Evolutionary conservation across 2,888 invertebrate genomes (phyloP).

Genomic region (Furcula furcula): DNA sequence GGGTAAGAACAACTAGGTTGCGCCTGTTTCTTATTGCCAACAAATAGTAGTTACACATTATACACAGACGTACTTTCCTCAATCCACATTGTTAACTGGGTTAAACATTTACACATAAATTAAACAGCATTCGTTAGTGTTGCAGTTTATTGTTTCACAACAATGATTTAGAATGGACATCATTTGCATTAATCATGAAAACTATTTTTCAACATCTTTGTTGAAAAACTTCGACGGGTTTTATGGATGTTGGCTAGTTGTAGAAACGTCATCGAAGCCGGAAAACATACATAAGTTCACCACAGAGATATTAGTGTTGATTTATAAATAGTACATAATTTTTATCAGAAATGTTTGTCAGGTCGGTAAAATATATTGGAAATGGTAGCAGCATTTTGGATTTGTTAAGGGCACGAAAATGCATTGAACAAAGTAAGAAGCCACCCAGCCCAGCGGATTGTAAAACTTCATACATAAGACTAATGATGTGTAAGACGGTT

Average conservation of each 20-base stretch:
- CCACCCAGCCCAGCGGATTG: too few species aligned
- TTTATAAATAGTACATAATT: neutral
- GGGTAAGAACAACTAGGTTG: too few species aligned
- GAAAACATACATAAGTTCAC: slow-evolving; percentile 1
- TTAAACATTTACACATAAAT: slow-evolving; percentile 2
- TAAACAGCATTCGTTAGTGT: neutral
- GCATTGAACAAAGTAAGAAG: too few species aligned
- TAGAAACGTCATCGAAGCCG: neutral
- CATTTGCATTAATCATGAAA: slow-evolving; percentile 1
- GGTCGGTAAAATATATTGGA: too few species aligned
- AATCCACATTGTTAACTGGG: neutral
- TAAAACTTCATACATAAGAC: too few species aligned
- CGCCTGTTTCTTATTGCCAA: too few species aligned
- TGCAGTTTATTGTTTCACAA: neutral
- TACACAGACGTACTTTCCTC: neutral
- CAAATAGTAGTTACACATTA: too few species aligned
- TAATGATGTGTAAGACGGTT: too few species aligned
- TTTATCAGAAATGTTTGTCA: too few species aligned
- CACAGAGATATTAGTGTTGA: neutral
- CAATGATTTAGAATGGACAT: neutral
- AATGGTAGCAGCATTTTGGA: too few species aligned
- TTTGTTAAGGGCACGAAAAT: too few species aligned
- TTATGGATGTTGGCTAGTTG: neutral
- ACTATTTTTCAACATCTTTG: too few species aligned
- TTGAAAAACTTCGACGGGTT: slow-evolving; percentile 5